These are phyloP conservation scores for Polydrusus pterygomalis DNA, from an alignment of 2,888 invertebrate genomes.

Conservation along the genomic window DNA sequence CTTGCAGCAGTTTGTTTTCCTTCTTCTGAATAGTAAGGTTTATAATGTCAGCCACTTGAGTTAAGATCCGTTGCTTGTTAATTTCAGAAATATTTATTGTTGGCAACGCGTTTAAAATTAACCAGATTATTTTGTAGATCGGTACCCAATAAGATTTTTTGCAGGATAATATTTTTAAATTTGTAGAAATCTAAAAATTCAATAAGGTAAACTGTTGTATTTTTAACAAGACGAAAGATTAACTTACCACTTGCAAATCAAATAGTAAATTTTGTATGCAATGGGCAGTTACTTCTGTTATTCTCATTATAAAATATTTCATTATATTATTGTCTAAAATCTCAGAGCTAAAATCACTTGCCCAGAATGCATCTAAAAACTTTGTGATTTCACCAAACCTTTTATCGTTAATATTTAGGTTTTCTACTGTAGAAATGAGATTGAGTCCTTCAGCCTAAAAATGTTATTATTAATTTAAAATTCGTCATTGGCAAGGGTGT, in stretches of 20 bases:
- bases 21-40: constrained; percentile 5
- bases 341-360: constrained; percentile 36
- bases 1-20: not conserved
- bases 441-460: constrained; percentile 38
- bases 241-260: constrained; percentile 31
- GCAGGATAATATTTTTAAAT: constrained; percentile 29
- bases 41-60: constrained; percentile 26
- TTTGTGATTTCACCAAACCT: not conserved
- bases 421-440: constrained; percentile 16
- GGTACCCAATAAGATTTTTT: constrained; percentile 35
- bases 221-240: not conserved
- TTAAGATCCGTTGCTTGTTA: constrained; percentile 21
- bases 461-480: no score
- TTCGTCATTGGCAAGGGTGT: no score
- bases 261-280: constrained; percentile 12
- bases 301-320: constrained; percentile 58
- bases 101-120: constrained; percentile 6
- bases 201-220: not conserved
- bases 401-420: constrained; percentile 3
- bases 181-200: constrained; percentile 30
- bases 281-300: constrained; percentile 58
- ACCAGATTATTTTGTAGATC: constrained; percentile 14
- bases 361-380: constrained; percentile 34
- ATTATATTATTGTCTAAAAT: constrained; percentile 57
- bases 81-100: not conserved